A percentile compares a stretch with the other conserved stretches of the same genome.
Evolutionary conservation across 2,888 invertebrate genomes (phyloP).

Genomic region (Lypha dubia): DNA sequence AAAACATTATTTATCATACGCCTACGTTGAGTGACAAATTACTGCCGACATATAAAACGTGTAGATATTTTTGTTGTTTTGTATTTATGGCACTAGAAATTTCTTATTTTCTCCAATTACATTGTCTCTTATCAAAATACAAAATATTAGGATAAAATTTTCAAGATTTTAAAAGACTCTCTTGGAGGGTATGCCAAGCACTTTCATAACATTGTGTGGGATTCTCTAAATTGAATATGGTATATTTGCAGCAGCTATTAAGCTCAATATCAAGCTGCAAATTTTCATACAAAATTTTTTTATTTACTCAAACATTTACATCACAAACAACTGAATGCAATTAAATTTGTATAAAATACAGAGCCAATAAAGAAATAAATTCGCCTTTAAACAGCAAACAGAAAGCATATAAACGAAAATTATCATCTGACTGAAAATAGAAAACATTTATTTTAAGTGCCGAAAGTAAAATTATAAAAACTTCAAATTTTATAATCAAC

Average conservation of each 20-base stretch:
- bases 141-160: not conserved
- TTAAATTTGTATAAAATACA: too few species aligned
- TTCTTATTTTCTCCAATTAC: not conserved
- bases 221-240: too few species aligned
- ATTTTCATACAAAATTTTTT: too few species aligned
- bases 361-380: not conserved
- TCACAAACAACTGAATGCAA: too few species aligned
- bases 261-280: too few species aligned
- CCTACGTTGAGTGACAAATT: not conserved
- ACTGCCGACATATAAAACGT: not conserved
- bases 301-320: too few species aligned
- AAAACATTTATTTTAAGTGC: slow-evolving; percentile 16
- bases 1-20: not conserved
- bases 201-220: too few species aligned
- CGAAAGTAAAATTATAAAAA: slow-evolving; percentile 24
- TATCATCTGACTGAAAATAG: not conserved
- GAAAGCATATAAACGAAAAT: not conserved
- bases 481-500: slow-evolving; percentile 13
- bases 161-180: too few species aligned
- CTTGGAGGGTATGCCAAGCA: too few species aligned
- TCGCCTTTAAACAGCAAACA: not conserved
- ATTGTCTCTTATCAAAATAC: not conserved
- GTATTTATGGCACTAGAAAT: not conserved
- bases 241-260: too few species aligned
- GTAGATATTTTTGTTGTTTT: not conserved